A percentile compares a stretch with the other conserved stretches of the same genome.
phyloP scores from a whole-genome alignment of 2,113 vertebrate species.

The Hassar affinis region DNA sequence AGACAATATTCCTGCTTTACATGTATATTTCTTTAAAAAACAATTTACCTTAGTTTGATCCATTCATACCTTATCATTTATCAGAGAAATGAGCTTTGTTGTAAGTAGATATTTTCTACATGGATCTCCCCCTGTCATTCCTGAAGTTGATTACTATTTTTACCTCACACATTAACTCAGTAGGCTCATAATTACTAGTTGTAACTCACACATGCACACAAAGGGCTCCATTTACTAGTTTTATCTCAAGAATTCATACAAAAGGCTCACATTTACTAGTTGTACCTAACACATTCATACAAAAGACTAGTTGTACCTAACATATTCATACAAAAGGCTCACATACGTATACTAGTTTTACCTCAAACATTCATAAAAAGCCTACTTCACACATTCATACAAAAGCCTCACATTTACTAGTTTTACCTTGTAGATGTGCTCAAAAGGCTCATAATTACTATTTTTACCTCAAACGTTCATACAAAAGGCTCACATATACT shows the following conservation, averaged over 20 bases:
- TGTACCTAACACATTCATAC: background rate
- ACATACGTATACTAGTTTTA: background rate
- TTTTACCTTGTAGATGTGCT: too few relatives aligned
- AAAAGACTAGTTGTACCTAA: background rate
- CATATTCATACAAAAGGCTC: background rate
- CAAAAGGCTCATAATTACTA: fast-evolving
- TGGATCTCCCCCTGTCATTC: too few relatives aligned
- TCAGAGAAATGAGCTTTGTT: too few relatives aligned
- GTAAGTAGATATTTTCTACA: too few relatives aligned
- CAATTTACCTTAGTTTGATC: too few relatives aligned
- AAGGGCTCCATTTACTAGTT: background rate
- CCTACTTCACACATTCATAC: background rate
- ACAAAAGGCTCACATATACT: background rate
- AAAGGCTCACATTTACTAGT: background rate
- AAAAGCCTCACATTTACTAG: too few relatives aligned
- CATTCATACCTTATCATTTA: too few relatives aligned
- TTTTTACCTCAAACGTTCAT: background rate
- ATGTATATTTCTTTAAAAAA: too few relatives aligned
- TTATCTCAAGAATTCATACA: background rate
- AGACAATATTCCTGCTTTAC: too few relatives aligned
- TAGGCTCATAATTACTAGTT: background rate
- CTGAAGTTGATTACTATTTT: too few relatives aligned
- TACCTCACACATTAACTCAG: too few relatives aligned
- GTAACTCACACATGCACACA: background rate
- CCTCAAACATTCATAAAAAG: background rate